Evolutionary conservation across 2,797 vertebrate species (phyloP).

Genomic region (Strix occidentalis): DNA sequence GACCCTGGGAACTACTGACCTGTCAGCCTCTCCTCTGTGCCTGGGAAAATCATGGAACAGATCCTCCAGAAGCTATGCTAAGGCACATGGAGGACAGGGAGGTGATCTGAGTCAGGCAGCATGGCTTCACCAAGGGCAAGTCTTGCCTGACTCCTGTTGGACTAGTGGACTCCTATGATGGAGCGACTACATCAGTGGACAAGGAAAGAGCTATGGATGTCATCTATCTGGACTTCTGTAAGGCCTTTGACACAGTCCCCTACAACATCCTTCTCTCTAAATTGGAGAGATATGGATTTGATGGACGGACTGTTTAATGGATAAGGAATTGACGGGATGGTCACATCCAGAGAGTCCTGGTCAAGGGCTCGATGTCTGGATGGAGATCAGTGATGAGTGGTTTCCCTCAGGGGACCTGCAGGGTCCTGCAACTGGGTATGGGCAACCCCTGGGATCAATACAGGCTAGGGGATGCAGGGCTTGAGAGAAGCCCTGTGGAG

Average conservation of each 20-base stretch:
- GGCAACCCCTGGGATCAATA: not conserved
- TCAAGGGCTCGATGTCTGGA: not conserved
- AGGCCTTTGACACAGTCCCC: not conserved
- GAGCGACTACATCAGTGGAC: not conserved
- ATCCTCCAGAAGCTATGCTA: not conserved
- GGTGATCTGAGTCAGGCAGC: not conserved
- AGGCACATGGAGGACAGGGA: not conserved
- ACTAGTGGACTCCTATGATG: not conserved
- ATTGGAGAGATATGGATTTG: not conserved
- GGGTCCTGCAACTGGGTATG: accelerated
- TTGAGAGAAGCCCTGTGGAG: not conserved
- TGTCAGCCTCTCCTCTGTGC: not conserved
- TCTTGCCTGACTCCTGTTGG: not conserved
- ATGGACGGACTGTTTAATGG: not conserved
- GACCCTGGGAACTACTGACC: not conserved
- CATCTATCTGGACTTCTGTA: not conserved
- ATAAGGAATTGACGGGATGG: not conserved
- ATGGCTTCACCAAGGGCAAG: not conserved
- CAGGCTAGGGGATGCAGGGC: no score
- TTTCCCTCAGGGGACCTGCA: not conserved
- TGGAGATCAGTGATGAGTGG: not conserved
- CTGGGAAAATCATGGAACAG: not conserved
- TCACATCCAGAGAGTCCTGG: not conserved
- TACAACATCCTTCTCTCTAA: not conserved
- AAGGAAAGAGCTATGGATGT: not conserved